phyloP scores from a whole-genome alignment of 2,888 invertebrate species.

The Mimachlamys varia region DNA sequence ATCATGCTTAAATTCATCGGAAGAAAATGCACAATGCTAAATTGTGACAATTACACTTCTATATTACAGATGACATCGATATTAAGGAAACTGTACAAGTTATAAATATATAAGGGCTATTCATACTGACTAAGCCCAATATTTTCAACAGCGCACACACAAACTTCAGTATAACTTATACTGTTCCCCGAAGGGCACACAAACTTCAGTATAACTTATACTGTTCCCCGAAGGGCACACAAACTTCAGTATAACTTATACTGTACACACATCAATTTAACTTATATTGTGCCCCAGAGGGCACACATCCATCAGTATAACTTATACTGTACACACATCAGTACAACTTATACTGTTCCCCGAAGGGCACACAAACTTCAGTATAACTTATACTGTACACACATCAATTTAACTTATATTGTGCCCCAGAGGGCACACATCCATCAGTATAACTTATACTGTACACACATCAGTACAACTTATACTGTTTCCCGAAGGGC shows the following conservation, averaged over 20 bases:
- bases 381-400: neutral
- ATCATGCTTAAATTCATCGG: neutral
- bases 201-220: neutral
- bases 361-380: neutral
- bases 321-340: neutral
- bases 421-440: neutral
- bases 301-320: neutral
- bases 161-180: neutral
- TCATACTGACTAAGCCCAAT: neutral
- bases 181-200: neutral
- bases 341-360: neutral
- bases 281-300: neutral
- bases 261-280: neutral
- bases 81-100: neutral
- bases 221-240: neutral
- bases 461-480: neutral
- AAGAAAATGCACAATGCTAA: conserved; percentile 29
- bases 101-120: conserved; percentile 26
- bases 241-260: neutral
- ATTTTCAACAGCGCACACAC: neutral
- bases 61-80: neutral
- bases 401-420: neutral
- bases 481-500: neutral
- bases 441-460: neutral
- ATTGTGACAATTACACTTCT: neutral